Evolutionary conservation across 2,888 invertebrate species (phyloP).

Genomic region (Meiosimyza decipiens): DNA sequence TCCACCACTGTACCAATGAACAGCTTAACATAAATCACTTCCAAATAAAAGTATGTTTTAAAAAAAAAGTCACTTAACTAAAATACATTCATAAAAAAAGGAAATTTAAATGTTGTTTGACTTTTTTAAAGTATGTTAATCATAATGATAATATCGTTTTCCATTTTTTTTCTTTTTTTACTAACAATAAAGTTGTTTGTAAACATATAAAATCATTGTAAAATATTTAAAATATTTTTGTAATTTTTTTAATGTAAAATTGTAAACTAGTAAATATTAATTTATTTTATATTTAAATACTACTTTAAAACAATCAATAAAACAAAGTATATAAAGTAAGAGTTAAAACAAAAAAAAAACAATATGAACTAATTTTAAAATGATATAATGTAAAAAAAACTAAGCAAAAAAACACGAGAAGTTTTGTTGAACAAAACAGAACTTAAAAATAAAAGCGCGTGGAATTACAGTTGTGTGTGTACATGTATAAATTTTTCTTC

Average conservation of each 20-base stretch:
- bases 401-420: conserved; percentile 43
- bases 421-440: conserved; percentile 33
- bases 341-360: conserved; percentile 1
- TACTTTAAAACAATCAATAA: conserved; percentile 2
- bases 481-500: conserved; percentile 18
- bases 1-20: too few relatives aligned
- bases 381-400: conserved; percentile 39
- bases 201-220: conserved; percentile 32
- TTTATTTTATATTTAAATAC: conserved; percentile 13
- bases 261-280: conserved; percentile 6
- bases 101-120: too few relatives aligned
- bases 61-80: too few relatives aligned
- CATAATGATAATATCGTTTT: too few relatives aligned
- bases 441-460: conserved; percentile 48
- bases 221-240: conserved; percentile 17
- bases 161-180: conserved; percentile 10
- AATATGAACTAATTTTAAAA: conserved; percentile 7
- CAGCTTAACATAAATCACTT: too few relatives aligned
- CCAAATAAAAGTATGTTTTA: too few relatives aligned
- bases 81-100: too few relatives aligned
- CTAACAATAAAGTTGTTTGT: conserved; percentile 26
- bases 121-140: too few relatives aligned
- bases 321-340: too few relatives aligned
- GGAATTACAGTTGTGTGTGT: conserved; percentile 46
- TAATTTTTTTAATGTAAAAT: conserved; percentile 16